These are phyloP conservation scores for Muscicapa comitata DNA, from an alignment of 2,797 vertebrate genomes.

Conservation along the genomic window DNA sequence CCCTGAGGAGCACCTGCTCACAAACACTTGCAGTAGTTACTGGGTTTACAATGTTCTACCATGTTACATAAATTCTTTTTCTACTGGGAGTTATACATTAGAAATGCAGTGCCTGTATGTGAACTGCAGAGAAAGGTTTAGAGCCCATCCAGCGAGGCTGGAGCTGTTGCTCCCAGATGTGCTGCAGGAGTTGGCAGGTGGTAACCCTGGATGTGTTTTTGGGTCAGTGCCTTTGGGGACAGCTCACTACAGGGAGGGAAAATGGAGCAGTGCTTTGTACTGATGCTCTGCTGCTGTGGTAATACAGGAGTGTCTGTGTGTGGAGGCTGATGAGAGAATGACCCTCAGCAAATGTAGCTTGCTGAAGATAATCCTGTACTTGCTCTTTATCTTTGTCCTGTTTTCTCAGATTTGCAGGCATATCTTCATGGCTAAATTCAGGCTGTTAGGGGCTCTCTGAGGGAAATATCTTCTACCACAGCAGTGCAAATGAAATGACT, in stretches of 20 bases:
- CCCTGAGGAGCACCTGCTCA: background rate
- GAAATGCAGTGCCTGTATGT: background rate
- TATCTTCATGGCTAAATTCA: background rate
- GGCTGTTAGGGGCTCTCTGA: background rate
- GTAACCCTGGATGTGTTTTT: rapidly evolving
- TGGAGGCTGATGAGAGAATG: background rate
- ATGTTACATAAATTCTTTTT: background rate
- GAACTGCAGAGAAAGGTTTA: background rate
- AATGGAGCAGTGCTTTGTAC: background rate
- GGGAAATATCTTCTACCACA: background rate
- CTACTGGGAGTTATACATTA: rapidly evolving
- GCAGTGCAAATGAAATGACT: background rate
- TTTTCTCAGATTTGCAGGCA: background rate
- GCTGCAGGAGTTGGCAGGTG: background rate
- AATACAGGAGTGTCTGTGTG: rapidly evolving
- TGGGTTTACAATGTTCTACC: background rate
- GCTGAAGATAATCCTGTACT: background rate
- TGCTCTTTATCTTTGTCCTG: background rate
- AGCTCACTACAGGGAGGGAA: background rate
- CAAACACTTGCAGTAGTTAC: background rate
- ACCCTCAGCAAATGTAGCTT: background rate
- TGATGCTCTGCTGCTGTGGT: background rate
- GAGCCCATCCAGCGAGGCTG: rapidly evolving
- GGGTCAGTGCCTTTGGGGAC: background rate
- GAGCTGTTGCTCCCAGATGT: background rate